phyloP scores from a whole-genome alignment of 2,888 invertebrate species.

The Drosophila meridionalis region DNA sequence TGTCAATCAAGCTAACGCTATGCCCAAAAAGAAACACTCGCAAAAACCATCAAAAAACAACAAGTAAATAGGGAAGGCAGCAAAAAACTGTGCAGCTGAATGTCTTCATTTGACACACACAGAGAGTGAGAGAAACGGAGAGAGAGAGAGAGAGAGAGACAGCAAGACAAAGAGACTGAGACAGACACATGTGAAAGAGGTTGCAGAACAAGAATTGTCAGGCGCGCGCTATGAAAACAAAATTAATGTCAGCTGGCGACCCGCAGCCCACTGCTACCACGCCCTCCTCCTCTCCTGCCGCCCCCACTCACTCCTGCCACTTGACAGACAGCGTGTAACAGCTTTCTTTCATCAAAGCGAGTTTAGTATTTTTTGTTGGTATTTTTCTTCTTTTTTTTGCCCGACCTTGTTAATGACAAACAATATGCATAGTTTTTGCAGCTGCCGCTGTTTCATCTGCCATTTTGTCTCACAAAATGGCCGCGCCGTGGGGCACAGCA shows the following conservation, averaged over 20 bases:
- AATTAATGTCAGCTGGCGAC: constrained; percentile 72
- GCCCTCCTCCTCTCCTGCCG: too few relatives aligned
- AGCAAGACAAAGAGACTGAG: constrained; percentile 4
- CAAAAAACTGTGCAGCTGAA: constrained; percentile 55
- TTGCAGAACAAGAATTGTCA: constrained; percentile 20
- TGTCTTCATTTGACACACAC: constrained; percentile 69
- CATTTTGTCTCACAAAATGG: constrained; percentile 58
- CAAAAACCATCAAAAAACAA: constrained; percentile 22
- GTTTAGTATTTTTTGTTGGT: constrained; percentile 53
- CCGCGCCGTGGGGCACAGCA: constrained; percentile 47
- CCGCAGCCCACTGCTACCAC: background rate
- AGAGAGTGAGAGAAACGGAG: constrained; percentile 46
- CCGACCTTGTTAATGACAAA: constrained; percentile 79
- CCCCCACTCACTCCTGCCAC: background rate
- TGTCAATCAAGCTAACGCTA: constrained; percentile 72
- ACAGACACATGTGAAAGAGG: constrained; percentile 19
- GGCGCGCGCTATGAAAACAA: constrained; percentile 72
- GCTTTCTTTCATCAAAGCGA: constrained; percentile 69
- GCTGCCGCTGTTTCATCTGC: constrained; percentile 57
- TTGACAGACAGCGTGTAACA: constrained; percentile 41
- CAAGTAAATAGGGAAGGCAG: constrained; percentile 34
- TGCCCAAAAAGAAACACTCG: constrained; percentile 30
- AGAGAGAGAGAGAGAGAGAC: background rate
- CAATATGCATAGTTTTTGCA: constrained; percentile 72
- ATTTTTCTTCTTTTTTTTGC: constrained; percentile 18